Percentiles rank a stretch among this genome's conserved stretches.
These are phyloP conservation scores for Lottia scabra DNA, from an alignment of 2,888 invertebrate genomes.

Conservation along the genomic window DNA sequence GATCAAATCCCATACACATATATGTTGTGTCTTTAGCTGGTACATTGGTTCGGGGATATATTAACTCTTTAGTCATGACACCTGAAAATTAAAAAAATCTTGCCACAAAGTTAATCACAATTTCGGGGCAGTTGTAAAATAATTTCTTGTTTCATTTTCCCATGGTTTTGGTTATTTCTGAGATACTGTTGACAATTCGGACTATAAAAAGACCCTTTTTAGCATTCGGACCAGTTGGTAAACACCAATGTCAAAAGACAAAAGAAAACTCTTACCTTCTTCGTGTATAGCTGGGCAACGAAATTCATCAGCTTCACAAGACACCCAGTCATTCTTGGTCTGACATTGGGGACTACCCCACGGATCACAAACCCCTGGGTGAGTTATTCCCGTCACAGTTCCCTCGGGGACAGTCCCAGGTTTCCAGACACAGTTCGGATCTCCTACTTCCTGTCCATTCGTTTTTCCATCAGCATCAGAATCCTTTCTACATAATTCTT, in stretches of 20 bases:
- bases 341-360: constrained; percentile 16
- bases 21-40: constrained; percentile 43
- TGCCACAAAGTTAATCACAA: no score
- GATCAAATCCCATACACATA: constrained; percentile 39
- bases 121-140: no score
- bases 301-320: constrained; percentile 21
- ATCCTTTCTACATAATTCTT: constrained; percentile 21
- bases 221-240: no score
- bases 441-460: constrained; percentile 28
- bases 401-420: neutral
- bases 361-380: constrained; percentile 27
- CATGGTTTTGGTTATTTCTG: no score
- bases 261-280: constrained; percentile 19
- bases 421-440: constrained; percentile 27
- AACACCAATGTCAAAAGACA: no score
- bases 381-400: neutral
- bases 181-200: no score
- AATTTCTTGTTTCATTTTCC: no score
- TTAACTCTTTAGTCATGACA: constrained; percentile 25
- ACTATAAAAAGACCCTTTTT: no score
- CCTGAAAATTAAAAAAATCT: constrained; percentile 26
- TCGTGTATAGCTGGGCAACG: constrained; percentile 20
- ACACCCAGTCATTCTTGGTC: constrained; percentile 24
- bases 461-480: constrained; percentile 25
- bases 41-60: constrained; percentile 32